Base-by-base conservation (phyloP, 2,113 vertebrate species). In the Corapipo altera region DNA sequence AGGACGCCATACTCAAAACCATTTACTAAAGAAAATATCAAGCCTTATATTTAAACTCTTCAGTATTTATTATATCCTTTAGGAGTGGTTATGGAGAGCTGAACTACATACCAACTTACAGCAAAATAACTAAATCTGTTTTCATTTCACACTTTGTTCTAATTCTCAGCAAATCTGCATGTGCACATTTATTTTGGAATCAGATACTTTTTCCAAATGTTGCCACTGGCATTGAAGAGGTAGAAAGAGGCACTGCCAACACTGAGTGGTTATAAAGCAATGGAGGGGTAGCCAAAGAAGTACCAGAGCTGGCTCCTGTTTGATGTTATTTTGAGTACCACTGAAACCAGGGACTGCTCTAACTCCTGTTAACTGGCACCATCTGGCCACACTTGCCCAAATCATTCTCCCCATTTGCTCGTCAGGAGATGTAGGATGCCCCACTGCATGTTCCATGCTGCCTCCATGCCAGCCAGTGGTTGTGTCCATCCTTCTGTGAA, bases 51-150 rank as follows among this genome's bases (percentile, higher is more conserved):
- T 93, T 91, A 95, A 91, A 52, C n/a, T 84, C 9, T 81, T 51
- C 55, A 44, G 8, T 69, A 87, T 91, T 91, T 89, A 87, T 75
- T 82, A 78, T 82, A 76, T 95, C 87, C 89, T 91, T 80, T 54
- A 91, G 75, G 87, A 96, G 23, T 58, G 65, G 78, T 94, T 94
- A 44, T 3, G 3, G 55, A 87, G 48, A 93, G 27, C n/a, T 85
- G 81, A 95, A 61, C 70, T 89, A 72, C 57, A 59, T 48, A 65
- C 57, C 57, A 91, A n/a, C 52, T 69, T 85, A 57, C 49, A 87
- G 58, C 70, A 92, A 91, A 94, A 94, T n/a, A 93, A 90, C 72
- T n/a, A 77, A 84, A 89, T 37, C 70, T 91, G 52, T 82, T 95
- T 91, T 88, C 39, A 81, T 92, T 90, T 86, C 83, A 79, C 77